A percentile compares a stretch with the other conserved stretches of the same genome.
Conservation (phyloP, 2,888 invertebrate genomes). For the Adela reaumurella region DNA sequence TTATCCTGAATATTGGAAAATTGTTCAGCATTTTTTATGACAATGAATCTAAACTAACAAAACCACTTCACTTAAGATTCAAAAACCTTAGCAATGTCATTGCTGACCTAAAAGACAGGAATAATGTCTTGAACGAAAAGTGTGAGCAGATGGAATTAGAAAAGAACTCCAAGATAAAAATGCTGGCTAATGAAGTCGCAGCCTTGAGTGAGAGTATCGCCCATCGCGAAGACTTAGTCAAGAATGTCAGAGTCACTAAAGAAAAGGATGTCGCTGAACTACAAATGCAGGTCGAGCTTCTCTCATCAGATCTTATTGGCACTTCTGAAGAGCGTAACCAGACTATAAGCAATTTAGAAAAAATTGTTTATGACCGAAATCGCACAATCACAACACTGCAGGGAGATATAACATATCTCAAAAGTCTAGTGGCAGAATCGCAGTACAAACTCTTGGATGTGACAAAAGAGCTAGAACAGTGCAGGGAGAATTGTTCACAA, state of each 20-base stretch:
- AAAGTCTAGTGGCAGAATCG: slow-evolving; percentile 38
- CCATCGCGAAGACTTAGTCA: not conserved
- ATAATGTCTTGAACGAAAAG: not conserved
- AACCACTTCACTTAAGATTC: not conserved
- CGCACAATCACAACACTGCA: slow-evolving; percentile 37
- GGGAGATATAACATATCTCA: slow-evolving; percentile 34
- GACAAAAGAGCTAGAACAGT: slow-evolving; percentile 33
- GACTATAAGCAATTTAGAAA: slow-evolving; percentile 43
- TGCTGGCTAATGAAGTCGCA: not conserved
- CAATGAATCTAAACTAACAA: not conserved
- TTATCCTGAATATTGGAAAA: too few species aligned
- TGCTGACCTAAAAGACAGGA: not conserved
- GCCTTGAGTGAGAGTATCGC: not conserved
- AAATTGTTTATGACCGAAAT: slow-evolving; percentile 39
- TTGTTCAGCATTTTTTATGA: too few species aligned
- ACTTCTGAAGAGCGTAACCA: slow-evolving; percentile 23
- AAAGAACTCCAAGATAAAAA: not conserved
- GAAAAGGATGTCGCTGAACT: slow-evolving; percentile 12
- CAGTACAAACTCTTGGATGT: slow-evolving; percentile 38
- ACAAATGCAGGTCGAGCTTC: slow-evolving; percentile 25
- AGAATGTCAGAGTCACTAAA: slow-evolving; percentile 3
- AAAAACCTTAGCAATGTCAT: not conserved
- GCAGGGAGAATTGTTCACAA: slow-evolving; percentile 35
- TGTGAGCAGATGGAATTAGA: not conserved
- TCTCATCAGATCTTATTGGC: not conserved